Evolutionary conservation across 2,797 vertebrate species (phyloP).

Genomic region (Pseudocheirus occidentalis): DNA sequence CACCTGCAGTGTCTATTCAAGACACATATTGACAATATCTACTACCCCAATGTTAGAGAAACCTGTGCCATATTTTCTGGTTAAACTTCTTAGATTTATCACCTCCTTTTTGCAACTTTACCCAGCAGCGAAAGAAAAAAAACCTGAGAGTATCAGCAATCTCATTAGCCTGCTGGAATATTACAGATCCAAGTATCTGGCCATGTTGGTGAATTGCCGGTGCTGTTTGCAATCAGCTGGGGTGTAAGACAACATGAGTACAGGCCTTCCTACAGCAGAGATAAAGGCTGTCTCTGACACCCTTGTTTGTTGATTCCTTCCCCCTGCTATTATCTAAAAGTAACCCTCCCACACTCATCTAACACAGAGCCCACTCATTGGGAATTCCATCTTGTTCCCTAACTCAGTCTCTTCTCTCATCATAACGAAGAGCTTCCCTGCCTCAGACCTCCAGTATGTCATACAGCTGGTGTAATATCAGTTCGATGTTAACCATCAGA

Average conservation of each 20-base stretch:
- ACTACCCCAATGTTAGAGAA: background rate
- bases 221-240: background rate
- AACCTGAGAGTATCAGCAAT: conserved; percentile 29
- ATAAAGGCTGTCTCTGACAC: background rate
- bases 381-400: conserved; percentile 6
- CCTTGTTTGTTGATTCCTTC: background rate
- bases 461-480: conserved; percentile 4
- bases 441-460: background rate
- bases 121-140: background rate
- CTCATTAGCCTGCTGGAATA: background rate
- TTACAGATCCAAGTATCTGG: background rate
- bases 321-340: background rate
- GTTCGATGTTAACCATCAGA: background rate
- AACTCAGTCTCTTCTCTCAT: background rate
- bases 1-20: background rate
- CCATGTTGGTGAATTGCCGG: background rate
- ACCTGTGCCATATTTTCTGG: background rate
- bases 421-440: background rate
- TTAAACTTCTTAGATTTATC: background rate
- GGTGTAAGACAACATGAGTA: conserved; percentile 7
- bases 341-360: background rate
- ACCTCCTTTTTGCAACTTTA: conserved; percentile 10
- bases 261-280: conserved; percentile 25
- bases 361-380: background rate
- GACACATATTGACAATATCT: background rate